phyloP scores from a whole-genome alignment of 2,113 vertebrate genomes.

The Platichthys stellatus region DNA sequence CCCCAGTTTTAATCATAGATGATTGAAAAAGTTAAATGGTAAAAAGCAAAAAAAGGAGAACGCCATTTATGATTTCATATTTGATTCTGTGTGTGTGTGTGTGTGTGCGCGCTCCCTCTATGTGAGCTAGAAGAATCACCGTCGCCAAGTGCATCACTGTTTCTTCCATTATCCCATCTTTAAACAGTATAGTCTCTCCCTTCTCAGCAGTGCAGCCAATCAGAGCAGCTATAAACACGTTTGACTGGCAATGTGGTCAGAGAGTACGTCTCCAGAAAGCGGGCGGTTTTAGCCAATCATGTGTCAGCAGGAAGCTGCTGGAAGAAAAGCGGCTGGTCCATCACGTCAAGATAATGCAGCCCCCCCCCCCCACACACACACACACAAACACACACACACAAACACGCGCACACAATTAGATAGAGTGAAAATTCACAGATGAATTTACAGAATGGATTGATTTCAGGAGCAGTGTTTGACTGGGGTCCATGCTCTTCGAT shows the following conservation, averaged over 20 bases:
- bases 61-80: no score
- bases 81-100: no score
- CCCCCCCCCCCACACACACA: no score
- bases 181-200: not conserved
- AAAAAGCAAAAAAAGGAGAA: no score
- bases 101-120: no score
- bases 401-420: not conserved
- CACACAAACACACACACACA: not conserved
- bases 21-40: no score
- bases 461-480: no score
- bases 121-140: no score
- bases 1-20: no score
- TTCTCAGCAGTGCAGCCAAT: not conserved
- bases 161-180: not conserved
- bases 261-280: no score
- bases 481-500: not conserved
- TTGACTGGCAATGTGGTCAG: not conserved
- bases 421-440: not conserved
- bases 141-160: not conserved
- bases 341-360: not conserved
- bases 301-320: not conserved
- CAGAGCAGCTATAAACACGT: not conserved
- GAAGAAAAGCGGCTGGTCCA: not conserved
- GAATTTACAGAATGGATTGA: not conserved
- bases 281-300: slow-evolving; percentile 11